Conservation (phyloP, 2,113 vertebrate species). For the Syrmaticus mikado region DNA sequence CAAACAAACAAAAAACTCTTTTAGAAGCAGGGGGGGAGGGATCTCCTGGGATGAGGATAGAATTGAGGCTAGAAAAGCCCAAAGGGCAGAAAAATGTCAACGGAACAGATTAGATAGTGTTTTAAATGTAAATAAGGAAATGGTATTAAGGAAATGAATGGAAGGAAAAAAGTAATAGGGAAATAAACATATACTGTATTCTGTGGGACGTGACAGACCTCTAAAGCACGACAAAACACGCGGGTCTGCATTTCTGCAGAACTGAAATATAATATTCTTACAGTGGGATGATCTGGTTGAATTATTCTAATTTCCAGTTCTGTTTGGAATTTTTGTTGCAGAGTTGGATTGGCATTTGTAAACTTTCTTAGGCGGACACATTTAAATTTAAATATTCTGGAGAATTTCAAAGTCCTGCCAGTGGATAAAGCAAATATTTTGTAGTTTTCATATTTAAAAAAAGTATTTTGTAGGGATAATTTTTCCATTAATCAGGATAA, state of each 20-base stretch:
- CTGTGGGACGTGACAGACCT: constrained; percentile 2
- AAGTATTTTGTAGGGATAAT: not conserved
- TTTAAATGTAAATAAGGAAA: constrained; percentile 53
- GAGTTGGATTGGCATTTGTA: constrained; percentile 64
- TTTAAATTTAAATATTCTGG: constrained; percentile 48
- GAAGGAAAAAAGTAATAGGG: constrained; percentile 18
- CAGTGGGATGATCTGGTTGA: constrained; percentile 44
- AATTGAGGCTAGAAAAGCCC: not conserved
- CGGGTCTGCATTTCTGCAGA: constrained; percentile 59
- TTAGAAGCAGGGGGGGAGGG: not conserved
- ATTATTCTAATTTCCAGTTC: constrained; percentile 61
- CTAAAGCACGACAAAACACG: constrained; percentile 28
- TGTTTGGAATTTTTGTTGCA: constrained; percentile 60
- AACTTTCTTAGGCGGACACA: constrained; percentile 29
- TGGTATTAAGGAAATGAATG: constrained; percentile 10
- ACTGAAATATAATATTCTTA: constrained; percentile 48
- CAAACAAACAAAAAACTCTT: constrained; percentile 1
- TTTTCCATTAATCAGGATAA: not conserved
- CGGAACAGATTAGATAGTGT: not conserved
- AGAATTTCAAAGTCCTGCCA: constrained; percentile 6
- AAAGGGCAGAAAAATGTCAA: not conserved
- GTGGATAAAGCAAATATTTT: constrained; percentile 38
- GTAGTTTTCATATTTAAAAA: constrained; percentile 14
- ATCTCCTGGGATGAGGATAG: not conserved
- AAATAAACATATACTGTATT: constrained; percentile 36